Percentiles rank a stretch among this genome's conserved stretches.
These are phyloP conservation scores for Lasioglossum zephyrum DNA, from an alignment of 2,888 invertebrate genomes.

Conservation along the genomic window DNA sequence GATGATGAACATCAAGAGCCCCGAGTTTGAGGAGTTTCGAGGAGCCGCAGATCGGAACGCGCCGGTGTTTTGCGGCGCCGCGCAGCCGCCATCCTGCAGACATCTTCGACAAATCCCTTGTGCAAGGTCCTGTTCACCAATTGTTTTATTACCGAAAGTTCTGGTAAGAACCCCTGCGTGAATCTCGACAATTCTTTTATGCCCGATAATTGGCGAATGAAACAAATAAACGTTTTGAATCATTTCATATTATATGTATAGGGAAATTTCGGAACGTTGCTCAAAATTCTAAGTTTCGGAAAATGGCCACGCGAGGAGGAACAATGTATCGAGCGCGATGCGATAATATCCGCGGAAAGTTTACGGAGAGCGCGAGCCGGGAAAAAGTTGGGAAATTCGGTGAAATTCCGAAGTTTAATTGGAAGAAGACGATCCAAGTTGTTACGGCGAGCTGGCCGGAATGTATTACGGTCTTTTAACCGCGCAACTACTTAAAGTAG, in stretches of 20 bases:
- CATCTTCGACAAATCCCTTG: neutral
- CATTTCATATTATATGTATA: too few relatives aligned
- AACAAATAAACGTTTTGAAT: neutral
- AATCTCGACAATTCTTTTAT: too few relatives aligned
- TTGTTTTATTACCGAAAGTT: neutral
- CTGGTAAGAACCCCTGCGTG: neutral
- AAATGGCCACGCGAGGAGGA: neutral
- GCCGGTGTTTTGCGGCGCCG: neutral
- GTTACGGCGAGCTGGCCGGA: slow-evolving; percentile 30
- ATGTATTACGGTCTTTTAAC: slow-evolving; percentile 59
- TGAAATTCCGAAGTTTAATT: slow-evolving; percentile 68
- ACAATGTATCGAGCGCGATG: neutral
- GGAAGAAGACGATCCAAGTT: slow-evolving; percentile 60
- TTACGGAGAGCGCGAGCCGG: neutral
- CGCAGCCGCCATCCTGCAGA: neutral
- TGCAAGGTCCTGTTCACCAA: slow-evolving; percentile 5
- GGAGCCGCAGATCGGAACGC: slow-evolving; percentile 13
- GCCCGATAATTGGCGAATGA: neutral
- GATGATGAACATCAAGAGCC: slow-evolving; percentile 29
- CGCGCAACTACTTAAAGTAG: slow-evolving; percentile 64
- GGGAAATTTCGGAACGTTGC: neutral
- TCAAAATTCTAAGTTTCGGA: neutral
- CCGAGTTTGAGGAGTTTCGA: slow-evolving; percentile 12
- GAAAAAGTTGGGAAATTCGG: slow-evolving; percentile 53
- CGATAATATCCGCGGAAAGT: neutral